Conservation (phyloP, 2,113 vertebrate genomes). For the Pungitius pungitius region DNA sequence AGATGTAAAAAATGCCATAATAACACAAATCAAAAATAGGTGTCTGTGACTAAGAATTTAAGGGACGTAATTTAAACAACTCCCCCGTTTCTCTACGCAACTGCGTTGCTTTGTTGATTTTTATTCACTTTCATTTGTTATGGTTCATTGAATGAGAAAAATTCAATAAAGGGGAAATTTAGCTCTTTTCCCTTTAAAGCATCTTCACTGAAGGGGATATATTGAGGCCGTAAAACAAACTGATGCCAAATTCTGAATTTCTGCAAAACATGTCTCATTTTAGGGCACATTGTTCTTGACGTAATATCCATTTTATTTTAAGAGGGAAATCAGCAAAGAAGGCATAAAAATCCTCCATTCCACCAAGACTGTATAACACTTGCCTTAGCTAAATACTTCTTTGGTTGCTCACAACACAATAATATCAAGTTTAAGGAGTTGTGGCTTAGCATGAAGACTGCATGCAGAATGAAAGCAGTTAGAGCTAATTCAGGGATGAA, state of each 20-base stretch:
- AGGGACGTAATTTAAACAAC: conserved; percentile 6
- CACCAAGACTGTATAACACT: not conserved
- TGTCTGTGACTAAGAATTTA: conserved; percentile 7
- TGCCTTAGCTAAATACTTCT: not conserved
- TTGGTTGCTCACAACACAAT: not conserved
- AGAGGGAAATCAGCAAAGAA: not conserved
- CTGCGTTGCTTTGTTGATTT: too few relatives aligned
- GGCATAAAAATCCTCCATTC: too few relatives aligned
- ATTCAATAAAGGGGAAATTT: conserved; percentile 61
- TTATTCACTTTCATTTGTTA: conserved; percentile 67
- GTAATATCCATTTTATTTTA: conserved; percentile 24
- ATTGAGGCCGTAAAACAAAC: conserved; percentile 59
- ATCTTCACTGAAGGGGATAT: conserved; percentile 71
- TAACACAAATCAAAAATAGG: not conserved
- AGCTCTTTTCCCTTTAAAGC: conserved; percentile 76
- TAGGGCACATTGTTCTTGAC: conserved; percentile 63
- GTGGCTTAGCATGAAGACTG: not conserved
- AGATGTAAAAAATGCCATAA: not conserved
- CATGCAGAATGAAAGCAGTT: not conserved
- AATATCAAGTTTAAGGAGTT: not conserved
- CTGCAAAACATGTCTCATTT: conserved; percentile 22
- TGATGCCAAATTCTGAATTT: conserved; percentile 74
- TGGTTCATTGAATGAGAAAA: conserved; percentile 71
- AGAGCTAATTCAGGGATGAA: not conserved
- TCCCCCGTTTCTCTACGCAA: too few relatives aligned